Percentiles rank a stretch among this genome's conserved stretches.
phyloP scores from a whole-genome alignment of 2,113 vertebrate species.

The Phalacrocorax brasilianus region DNA sequence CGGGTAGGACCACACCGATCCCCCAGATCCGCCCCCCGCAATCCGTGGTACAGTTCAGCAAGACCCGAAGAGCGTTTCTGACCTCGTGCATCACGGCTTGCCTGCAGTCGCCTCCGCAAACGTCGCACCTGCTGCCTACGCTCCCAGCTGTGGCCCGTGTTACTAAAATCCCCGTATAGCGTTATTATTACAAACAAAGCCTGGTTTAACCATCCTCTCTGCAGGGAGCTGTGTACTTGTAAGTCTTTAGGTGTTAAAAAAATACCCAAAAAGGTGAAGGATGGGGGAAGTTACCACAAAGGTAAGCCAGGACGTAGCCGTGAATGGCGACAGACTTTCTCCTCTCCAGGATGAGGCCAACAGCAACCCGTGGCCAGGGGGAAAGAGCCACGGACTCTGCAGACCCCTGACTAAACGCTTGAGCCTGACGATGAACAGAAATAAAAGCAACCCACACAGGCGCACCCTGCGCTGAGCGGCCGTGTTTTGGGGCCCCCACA shows the following conservation, averaged over 20 bases:
- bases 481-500: background rate
- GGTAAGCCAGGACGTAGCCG: background rate
- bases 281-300: background rate
- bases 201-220: background rate
- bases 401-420: background rate
- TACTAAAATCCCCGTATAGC: background rate
- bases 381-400: background rate
- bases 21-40: background rate
- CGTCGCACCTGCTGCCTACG: rapidly evolving
- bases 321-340: rapidly evolving
- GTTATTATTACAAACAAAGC: background rate
- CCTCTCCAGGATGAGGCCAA: background rate
- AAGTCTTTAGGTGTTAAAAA: background rate
- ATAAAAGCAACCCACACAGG: background rate
- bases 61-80: background rate
- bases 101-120: background rate
- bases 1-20: background rate
- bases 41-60: background rate
- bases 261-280: background rate
- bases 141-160: background rate
- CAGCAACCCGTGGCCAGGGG: background rate
- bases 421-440: background rate
- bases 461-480: rapidly evolving
- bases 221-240: background rate
- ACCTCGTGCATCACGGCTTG: background rate